These are phyloP conservation scores for Apteryx mantelli DNA, from an alignment of 2,113 vertebrate species.

Conservation along the genomic window DNA sequence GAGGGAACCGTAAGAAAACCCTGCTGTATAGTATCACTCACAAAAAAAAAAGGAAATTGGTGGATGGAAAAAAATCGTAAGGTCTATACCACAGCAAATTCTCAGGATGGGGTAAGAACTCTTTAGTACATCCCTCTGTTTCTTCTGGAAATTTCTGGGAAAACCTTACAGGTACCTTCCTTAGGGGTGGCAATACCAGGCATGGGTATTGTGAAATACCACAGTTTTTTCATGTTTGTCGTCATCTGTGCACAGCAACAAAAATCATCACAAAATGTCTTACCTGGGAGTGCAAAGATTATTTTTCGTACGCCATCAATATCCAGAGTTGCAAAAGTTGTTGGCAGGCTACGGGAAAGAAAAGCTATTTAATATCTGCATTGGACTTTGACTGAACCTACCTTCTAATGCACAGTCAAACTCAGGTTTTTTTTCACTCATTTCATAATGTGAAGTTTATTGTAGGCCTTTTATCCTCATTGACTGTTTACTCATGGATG, in stretches of 20 bases:
- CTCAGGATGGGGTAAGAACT: background rate
- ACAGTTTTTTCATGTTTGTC: background rate
- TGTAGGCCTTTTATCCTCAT: background rate
- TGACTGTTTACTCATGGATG: background rate
- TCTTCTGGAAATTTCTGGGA: background rate
- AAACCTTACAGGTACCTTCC: background rate
- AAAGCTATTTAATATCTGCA: conserved; percentile 24
- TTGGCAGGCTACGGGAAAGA: conserved; percentile 87
- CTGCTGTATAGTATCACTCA: background rate
- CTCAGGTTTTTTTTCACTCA: background rate
- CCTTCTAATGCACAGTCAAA: background rate
- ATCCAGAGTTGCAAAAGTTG: conserved; percentile 98
- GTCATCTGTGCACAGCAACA: conserved; percentile 7
- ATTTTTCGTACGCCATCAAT: conserved; percentile 98
- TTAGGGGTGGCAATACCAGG: background rate
- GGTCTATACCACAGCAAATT: background rate
- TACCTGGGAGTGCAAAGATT: conserved; percentile 99
- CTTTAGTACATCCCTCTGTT: background rate
- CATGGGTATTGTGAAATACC: background rate
- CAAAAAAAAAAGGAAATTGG: background rate
- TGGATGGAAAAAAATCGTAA: background rate
- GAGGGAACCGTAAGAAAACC: background rate
- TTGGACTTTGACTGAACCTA: background rate
- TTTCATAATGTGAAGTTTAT: background rate
- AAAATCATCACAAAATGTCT: conserved; percentile 53